Evolutionary conservation across 2,113 vertebrate species (phyloP).

Genomic region (Passer montanus): DNA sequence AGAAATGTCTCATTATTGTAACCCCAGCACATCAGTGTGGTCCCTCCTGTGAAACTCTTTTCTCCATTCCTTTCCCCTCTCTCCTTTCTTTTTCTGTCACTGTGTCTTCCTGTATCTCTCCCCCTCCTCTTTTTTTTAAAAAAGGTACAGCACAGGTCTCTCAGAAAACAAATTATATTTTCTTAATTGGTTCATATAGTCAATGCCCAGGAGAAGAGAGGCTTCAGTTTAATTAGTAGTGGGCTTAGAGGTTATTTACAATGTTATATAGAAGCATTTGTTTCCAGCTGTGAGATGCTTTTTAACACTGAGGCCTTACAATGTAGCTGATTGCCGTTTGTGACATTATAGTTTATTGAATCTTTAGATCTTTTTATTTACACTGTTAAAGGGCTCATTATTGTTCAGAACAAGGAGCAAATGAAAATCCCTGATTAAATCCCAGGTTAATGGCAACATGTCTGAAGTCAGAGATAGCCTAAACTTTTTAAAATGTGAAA

Average conservation of each 20-base stretch:
- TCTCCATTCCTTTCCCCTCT: neutral
- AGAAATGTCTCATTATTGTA: slow-evolving; percentile 81
- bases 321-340: slow-evolving; percentile 71
- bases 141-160: neutral
- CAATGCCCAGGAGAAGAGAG: slow-evolving; percentile 70
- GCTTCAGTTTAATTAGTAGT: slow-evolving; percentile 78
- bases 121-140: neutral
- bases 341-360: slow-evolving; percentile 72
- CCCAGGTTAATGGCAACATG: slow-evolving; percentile 62
- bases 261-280: slow-evolving; percentile 73
- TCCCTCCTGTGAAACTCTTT: slow-evolving; percentile 56
- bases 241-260: slow-evolving; percentile 80
- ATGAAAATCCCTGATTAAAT: slow-evolving; percentile 74
- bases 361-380: slow-evolving; percentile 82
- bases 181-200: slow-evolving; percentile 79
- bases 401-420: slow-evolving; percentile 61
- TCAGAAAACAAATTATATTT: slow-evolving; percentile 70
- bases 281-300: slow-evolving; percentile 75
- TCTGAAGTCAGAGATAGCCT: slow-evolving; percentile 59
- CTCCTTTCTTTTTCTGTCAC: neutral
- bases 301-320: slow-evolving; percentile 52
- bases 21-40: slow-evolving; percentile 57
- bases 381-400: slow-evolving; percentile 74
- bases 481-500: slow-evolving; percentile 59
- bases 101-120: neutral